Evolutionary conservation across 2,888 invertebrate genomes (phyloP), one percentile per base, ranked within the genome.

Genomic region (Harpagoxenus sublaevis): DNA sequence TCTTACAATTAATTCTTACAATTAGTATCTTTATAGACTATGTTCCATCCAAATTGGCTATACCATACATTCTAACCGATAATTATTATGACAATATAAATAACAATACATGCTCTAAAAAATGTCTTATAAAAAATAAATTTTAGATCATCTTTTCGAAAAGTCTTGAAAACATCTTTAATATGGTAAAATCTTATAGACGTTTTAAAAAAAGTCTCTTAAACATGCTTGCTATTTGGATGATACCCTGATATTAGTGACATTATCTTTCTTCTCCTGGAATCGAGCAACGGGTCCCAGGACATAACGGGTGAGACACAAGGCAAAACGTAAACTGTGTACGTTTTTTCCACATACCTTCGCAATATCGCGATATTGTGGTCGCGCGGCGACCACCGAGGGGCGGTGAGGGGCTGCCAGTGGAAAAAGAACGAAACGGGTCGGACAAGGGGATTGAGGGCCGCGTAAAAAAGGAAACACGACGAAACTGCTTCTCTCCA

Each of bases 401-500:
- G 35, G 18, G 42, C 23, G 12, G 23, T 18, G 39, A 35, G 39
- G 3, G 23, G 35, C 23, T 35, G 8, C 4, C 18, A 23, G 45
- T 35, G 28, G 48, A 66, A 77, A 68, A 68, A 70, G 51, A 23
- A 73, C 18, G 48, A 53, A 15, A 31, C 31, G 65, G 39, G 57
- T 65, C 48, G 39, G 73, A 83, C 51, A 68, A 12, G 39, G 55
- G 31, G 31, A 84, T 66, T 57, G 81, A 71, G 74, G 39, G 31
- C 23, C 45, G 75, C 71, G 35, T 71, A 81, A 81, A 81, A 68
- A 60, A 73, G 71, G 65, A 68, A 74, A 68, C 55, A 83, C 39
- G 51, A 51, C 75, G 65, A 82, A 75, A 87, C 81, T 63, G 84
- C 55, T 75, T 75, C 74, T 74, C 79, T 77, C 87, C 88, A 83